phyloP scores from a whole-genome alignment of 2,888 invertebrate species.

The Syrphus vitripennis region DNA sequence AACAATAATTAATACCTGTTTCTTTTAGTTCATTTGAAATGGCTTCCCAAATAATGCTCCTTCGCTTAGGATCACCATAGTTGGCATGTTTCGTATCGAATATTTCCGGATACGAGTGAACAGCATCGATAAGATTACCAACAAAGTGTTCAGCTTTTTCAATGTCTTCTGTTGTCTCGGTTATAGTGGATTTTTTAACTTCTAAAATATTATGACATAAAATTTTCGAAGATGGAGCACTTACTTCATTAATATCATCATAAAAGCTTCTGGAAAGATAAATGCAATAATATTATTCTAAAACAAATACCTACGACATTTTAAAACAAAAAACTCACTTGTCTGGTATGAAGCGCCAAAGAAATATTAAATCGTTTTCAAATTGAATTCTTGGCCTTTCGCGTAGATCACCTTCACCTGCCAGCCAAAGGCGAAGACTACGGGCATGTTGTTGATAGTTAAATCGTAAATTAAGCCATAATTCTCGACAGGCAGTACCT shows the following conservation, averaged over 20 bases:
- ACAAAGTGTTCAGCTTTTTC: slow-evolving; percentile 24
- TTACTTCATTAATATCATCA: slow-evolving; percentile 18
- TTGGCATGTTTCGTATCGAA: slow-evolving; percentile 72
- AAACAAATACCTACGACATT: no score
- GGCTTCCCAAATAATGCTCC: slow-evolving; percentile 77
- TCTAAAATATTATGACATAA: neutral
- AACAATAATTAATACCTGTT: slow-evolving; percentile 70
- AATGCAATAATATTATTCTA: no score
- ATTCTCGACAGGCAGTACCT: slow-evolving; percentile 73
- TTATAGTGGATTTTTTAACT: slow-evolving; percentile 4
- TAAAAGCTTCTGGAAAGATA: slow-evolving; percentile 10
- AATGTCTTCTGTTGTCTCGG: neutral
- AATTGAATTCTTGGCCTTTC: slow-evolving; percentile 74
- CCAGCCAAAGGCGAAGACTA: slow-evolving; percentile 72
- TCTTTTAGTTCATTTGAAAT: slow-evolving; percentile 75
- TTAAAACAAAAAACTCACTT: slow-evolving; percentile 58
- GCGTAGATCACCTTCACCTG: slow-evolving; percentile 37
- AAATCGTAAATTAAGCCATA: slow-evolving; percentile 76
- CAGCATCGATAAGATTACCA: slow-evolving; percentile 72
- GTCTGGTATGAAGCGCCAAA: slow-evolving; percentile 74
- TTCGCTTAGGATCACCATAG: slow-evolving; percentile 73
- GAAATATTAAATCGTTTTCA: slow-evolving; percentile 76
- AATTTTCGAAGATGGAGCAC: neutral
- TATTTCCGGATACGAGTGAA: slow-evolving; percentile 75
- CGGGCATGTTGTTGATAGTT: slow-evolving; percentile 75